These are phyloP conservation scores for Chaenocephalus aceratus DNA, from an alignment of 2,113 vertebrate genomes.

Conservation along the genomic window DNA sequence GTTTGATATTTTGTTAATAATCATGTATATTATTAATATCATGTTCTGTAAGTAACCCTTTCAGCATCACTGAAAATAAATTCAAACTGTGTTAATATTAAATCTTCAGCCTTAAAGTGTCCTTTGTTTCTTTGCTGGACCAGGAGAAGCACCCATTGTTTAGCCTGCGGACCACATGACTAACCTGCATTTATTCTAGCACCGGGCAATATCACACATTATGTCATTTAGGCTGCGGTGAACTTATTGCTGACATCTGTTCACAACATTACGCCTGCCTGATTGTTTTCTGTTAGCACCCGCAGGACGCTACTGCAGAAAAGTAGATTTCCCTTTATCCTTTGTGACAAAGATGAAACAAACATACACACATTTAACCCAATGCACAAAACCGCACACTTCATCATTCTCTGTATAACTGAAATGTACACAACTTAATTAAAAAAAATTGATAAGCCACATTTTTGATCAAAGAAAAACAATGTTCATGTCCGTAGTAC, in stretches of 20 bases:
- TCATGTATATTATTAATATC: background rate
- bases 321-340: background rate
- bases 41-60: conserved; percentile 6
- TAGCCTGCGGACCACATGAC: conserved; percentile 1
- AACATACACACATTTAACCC: conserved; percentile 5
- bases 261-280: conserved; percentile 37
- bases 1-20: conserved; percentile 25
- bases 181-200: background rate
- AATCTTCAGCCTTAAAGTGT: conserved; percentile 7
- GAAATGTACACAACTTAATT: background rate
- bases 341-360: background rate
- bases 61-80: conserved; percentile 50
- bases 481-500: background rate
- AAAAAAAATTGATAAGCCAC: background rate
- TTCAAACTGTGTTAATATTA: conserved; percentile 49
- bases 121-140: background rate
- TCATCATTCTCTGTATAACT: background rate
- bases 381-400: background rate
- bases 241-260: conserved; percentile 28
- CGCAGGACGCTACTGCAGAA: background rate
- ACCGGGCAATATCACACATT: conserved; percentile 15
- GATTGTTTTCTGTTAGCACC: conserved; percentile 28
- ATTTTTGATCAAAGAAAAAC: background rate
- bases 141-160: background rate
- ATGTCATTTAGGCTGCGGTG: conserved; percentile 29